Evolutionary conservation across 2,113 vertebrate species (phyloP), one percentile per base, ranked within the genome.

Genomic region (Mirounga angustirostris): DNA sequence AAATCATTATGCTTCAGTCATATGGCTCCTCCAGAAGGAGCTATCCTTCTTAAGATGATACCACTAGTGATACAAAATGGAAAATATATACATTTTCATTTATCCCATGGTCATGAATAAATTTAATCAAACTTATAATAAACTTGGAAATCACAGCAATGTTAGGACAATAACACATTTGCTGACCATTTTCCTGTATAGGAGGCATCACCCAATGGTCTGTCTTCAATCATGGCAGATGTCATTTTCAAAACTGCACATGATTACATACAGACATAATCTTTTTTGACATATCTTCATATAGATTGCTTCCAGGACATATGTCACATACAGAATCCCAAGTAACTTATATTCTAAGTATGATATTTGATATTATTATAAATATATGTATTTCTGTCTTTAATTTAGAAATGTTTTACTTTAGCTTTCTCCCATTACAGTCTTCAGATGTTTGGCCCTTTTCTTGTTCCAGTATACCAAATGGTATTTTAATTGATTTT

Each of bases 1-100:
- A 97, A 97, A 93, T 93, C 95, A 96, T 89, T 89, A 61, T 74
- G 46, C 76, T 81, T 96, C 82, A 43, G 15, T 89, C 16, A 93
- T 24, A 93, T 56, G 30, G 0, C 71, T 95, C 85, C 36, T 93
- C 54, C 40, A 91, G 52, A 97, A 97, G 59, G 26, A 79, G 30
- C 2, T 16, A 14, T 93, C 95, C 78, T 85, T 80, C 63, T 67
- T 92, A 43, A 50, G 30, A 80, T 10, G 7, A 65, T 91, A 79
- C 10, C 21, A 82, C 26, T n/a, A 85, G 28, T 65, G 13, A 93
- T 69, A 16, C 10, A 65, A 65, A 81, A 88, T n/a, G 1, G 2
- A 91, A 69, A 5, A 71, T 91, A 4, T 24, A 14, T 33, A n/a
- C 26, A 54, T 95, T 91, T 96, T 61, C 40, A 59, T 58, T 76